phyloP scores from a whole-genome alignment of 2,888 invertebrate species.

The Ypsolopha scabrella region DNA sequence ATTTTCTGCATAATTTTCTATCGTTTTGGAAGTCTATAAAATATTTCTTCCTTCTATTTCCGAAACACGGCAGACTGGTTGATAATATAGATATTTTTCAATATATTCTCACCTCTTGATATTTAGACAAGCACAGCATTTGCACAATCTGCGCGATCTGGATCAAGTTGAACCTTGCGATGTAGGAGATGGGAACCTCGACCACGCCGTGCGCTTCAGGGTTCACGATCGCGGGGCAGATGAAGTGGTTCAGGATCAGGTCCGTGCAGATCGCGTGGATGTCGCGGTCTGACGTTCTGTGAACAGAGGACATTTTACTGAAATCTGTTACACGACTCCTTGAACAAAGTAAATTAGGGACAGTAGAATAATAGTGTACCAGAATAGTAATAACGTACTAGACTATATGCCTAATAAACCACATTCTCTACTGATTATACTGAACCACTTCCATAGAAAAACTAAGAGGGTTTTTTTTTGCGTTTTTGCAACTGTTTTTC shows the following conservation, averaged over 20 bases:
- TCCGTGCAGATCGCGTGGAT: slow-evolving; percentile 86
- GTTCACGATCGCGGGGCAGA: slow-evolving; percentile 96
- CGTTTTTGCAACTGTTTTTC: no score
- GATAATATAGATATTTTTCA: background rate
- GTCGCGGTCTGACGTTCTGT: slow-evolving; percentile 52
- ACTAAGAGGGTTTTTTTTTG: no score
- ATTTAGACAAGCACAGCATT: slow-evolving; percentile 87
- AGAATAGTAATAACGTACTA: background rate
- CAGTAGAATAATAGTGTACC: no score
- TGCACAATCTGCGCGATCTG: slow-evolving; percentile 95
- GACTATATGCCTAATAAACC: no score
- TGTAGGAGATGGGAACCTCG: slow-evolving; percentile 91
- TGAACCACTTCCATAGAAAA: no score
- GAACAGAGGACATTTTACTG: background rate
- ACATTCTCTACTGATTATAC: no score
- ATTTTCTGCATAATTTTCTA: no score
- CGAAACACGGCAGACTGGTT: background rate
- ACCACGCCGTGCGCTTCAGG: slow-evolving; percentile 96
- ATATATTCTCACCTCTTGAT: slow-evolving; percentile 73
- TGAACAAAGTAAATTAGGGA: no score
- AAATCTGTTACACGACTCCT: no score
- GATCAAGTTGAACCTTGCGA: slow-evolving; percentile 89
- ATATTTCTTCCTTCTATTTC: background rate
- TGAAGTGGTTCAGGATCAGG: slow-evolving; percentile 91
- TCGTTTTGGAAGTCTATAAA: no score